Evolutionary conservation across 2,113 vertebrate species (phyloP).

Genomic region (Choloepus hoffmanni): DNA sequence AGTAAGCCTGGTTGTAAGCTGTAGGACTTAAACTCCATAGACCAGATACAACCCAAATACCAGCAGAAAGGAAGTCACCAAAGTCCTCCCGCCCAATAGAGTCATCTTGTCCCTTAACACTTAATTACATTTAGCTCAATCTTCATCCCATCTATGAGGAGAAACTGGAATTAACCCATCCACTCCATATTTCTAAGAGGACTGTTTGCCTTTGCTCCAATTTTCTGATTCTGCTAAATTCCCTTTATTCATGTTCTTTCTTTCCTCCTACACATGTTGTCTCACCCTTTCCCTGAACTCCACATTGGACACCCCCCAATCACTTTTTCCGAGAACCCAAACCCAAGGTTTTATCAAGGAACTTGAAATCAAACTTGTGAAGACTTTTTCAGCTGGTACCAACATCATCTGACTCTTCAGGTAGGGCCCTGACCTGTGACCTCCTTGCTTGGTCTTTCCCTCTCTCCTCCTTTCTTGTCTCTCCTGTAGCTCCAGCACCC

Average conservation of each 20-base stretch:
- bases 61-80: background rate
- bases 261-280: background rate
- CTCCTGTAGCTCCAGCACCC: background rate
- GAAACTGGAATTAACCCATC: background rate
- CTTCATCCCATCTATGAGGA: background rate
- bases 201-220: background rate
- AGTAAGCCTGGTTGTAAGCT: background rate
- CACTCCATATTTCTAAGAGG: background rate
- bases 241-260: background rate
- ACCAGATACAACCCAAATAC: background rate
- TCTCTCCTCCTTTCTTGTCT: background rate
- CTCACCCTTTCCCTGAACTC: background rate
- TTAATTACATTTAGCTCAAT: background rate
- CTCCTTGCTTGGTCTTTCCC: background rate
- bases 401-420: background rate
- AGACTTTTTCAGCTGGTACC: background rate
- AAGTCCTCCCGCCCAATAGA: background rate
- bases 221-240: background rate
- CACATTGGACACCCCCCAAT: too few species aligned
- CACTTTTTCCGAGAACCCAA: background rate
- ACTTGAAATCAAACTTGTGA: background rate
- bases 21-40: background rate
- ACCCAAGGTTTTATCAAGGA: background rate
- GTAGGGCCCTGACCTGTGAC: fast-evolving
- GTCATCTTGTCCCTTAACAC: background rate